Percentiles rank a stretch among this genome's conserved stretches.
phyloP scores from a whole-genome alignment of 1,140 invertebrate species.

The Andrena cerasifolii region DNA sequence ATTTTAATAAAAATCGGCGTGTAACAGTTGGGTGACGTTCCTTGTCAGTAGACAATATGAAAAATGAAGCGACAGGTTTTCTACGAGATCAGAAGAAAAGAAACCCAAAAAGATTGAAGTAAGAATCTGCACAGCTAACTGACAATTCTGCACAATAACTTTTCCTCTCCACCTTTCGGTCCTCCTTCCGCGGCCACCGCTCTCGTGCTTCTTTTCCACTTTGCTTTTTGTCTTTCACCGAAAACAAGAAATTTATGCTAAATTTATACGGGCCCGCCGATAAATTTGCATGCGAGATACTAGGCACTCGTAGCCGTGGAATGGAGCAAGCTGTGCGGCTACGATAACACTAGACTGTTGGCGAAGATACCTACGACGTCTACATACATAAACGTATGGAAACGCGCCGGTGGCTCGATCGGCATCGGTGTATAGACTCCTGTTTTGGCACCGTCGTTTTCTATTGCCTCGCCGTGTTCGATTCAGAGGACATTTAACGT shows the following conservation, averaged over 20 bases:
- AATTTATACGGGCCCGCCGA: conserved; percentile 66
- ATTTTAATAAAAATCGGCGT: too few species aligned
- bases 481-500: conserved; percentile 41
- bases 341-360: conserved; percentile 65
- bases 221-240: conserved; percentile 45
- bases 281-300: conserved; percentile 71
- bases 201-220: not conserved
- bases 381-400: conserved; percentile 35
- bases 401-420: conserved; percentile 16
- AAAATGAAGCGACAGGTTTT: too few species aligned
- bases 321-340: conserved; percentile 69
- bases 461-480: conserved; percentile 36
- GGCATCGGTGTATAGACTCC: conserved; percentile 48
- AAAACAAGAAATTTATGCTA: conserved; percentile 73
- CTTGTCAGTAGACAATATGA: too few species aligned
- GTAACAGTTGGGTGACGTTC: too few species aligned
- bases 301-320: conserved; percentile 65
- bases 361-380: conserved; percentile 48
- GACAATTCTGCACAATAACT: not conserved
- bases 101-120: too few species aligned
- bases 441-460: conserved; percentile 51
- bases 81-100: too few species aligned
- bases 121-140: not conserved
- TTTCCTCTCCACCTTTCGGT: not conserved
- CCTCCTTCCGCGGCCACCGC: conserved; percentile 1